Evolutionary conservation across 2,113 vertebrate species (phyloP), one percentile per base, ranked within the genome.

Genomic region (Chaenocephalus aceratus): DNA sequence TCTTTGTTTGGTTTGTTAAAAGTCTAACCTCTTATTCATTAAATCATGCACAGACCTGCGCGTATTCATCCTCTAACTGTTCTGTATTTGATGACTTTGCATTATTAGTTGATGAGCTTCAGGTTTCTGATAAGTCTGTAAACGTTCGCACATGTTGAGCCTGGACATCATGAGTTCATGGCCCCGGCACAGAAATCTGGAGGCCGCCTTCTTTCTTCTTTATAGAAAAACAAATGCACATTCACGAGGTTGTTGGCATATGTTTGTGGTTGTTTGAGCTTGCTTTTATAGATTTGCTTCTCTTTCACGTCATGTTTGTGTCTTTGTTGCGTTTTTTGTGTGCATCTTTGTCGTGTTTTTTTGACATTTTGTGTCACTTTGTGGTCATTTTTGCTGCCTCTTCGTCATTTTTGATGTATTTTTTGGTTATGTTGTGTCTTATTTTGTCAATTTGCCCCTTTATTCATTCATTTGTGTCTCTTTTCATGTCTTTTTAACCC

Each of bases 1-100:
- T 6, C 1, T 13, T 46, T 74, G 45, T 79, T 61, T 56, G 58
- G 3, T 67, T 75, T 79, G 56, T 59, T 9, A 15, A 8, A 8
- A 41, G 36, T 41, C 36, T 6, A 41, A 41, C 36, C 36, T 41
- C 36, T 41, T 7, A 41, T 41, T 41, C 6, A 41, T 41, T 1
- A 7, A 6, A 41, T 41, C 36, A 41, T 41, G 36, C 36, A 41
- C 36, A 41, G 36, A 41, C 36, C 36, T 41, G 36, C 36, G 36
- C 36, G 1, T 41, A 6, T 30, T 30, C 30, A 30, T 41, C 36
- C 36, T 10, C 14, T 9, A 6, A 57, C 21, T 6, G 9, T 2
- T 49, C 2, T 14, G 12, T 30, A 49, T 67, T 51, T 12, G 23
- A 34, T 26, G 49, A 62, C 6, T 54, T 48, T 41, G 41, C 18